Evolutionary conservation across 2,797 vertebrate species (phyloP), one percentile per base, ranked within the genome.

Genomic region (Siniperca undulata): DNA sequence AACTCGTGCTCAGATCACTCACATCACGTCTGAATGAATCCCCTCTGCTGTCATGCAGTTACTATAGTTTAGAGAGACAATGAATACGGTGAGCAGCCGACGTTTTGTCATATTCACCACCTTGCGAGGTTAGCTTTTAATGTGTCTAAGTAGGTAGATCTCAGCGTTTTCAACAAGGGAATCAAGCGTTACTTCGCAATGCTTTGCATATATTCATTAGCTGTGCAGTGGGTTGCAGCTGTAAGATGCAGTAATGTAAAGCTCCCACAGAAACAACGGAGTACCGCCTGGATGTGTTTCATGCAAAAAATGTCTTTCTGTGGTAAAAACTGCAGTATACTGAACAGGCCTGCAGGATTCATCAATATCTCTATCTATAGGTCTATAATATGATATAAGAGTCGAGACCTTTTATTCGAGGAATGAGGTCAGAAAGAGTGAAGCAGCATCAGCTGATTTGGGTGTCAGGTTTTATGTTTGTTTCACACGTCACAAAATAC

Each of bases 131-230:
- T 84, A 24, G 59, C 81, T 71, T 86, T 90, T 86, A 90, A 86
- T 81, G 83, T 76, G 60, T 78, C 52, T 75, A 82, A 90, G 86
- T 81, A 87, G 86, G 88, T 80, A 81, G 82, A 86, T 82, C 73
- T 79, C 65, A 14, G 44, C 22, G 60, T 81, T 88, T 82, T 84
- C 46, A 68, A 22, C 20, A 30, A 30, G 30, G 30, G 30, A 30
- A 30, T 30, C 73, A 75, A 77, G 60, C n/a, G 2, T 42, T 82
- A 53, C 69, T 77, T 78, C 61, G 61, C 73, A 66, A 16, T 17
- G 56, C 77, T 75, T 52, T 83, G 77, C 80, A 84, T 83, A 36
- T 74, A 85, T 86, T 85, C 71, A 83, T 89, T 55, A 80, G 70
- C n/a, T 3, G 59, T 68, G 80, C 67, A 70, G 70, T 66, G 66